These are phyloP conservation scores for Aldabrachelys gigantea DNA, from an alignment of 2,113 vertebrate genomes.

Conservation along the genomic window DNA sequence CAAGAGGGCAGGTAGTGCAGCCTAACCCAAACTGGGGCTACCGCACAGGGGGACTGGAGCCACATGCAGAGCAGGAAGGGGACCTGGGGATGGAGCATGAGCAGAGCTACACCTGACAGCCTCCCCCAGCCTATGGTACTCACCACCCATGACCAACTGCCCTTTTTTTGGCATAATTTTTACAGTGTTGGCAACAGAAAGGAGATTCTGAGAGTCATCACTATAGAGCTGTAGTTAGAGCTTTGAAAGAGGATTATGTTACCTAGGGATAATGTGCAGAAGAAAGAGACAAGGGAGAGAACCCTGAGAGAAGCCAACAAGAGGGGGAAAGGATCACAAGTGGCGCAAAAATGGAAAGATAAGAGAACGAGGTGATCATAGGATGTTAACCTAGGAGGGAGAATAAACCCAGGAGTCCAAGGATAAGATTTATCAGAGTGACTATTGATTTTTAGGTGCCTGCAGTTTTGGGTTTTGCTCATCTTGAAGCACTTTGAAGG, in stretches of 20 bases:
- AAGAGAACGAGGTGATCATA: background rate
- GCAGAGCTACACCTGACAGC: too few relatives aligned
- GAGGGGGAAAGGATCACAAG: background rate
- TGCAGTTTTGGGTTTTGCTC: background rate
- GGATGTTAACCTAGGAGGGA: background rate
- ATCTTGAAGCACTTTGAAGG: background rate
- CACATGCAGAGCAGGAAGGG: too few relatives aligned
- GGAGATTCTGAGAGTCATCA: background rate
- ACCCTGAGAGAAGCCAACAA: background rate
- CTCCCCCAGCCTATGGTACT: too few relatives aligned
- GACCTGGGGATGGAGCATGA: too few relatives aligned
- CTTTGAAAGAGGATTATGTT: background rate
- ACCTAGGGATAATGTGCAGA: conserved; percentile 12
- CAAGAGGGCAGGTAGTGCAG: too few relatives aligned
- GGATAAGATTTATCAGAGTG: background rate
- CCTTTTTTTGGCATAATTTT: background rate
- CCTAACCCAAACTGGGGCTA: too few relatives aligned
- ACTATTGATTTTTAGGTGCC: background rate
- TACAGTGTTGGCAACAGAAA: background rate
- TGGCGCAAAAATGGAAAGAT: background rate
- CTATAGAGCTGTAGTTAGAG: background rate
- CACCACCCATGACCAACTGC: background rate
- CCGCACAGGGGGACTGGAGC: too few relatives aligned
- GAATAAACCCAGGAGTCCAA: background rate
- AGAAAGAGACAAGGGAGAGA: background rate